phyloP scores from a whole-genome alignment of 2,113 vertebrate species.

The Rhea pennata region DNA sequence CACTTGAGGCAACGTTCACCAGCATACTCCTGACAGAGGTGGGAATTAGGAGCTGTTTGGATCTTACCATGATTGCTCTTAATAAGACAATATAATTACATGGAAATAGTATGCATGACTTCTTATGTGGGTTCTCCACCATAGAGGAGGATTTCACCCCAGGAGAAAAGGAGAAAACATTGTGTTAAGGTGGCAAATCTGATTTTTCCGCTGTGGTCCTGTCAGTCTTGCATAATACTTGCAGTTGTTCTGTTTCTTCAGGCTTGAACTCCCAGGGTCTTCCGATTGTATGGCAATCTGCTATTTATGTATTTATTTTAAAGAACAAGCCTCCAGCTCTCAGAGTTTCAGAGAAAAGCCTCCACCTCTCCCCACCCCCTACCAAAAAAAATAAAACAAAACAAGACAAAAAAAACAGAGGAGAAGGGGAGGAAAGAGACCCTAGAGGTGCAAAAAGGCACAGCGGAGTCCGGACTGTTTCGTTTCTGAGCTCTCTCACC shows the following conservation, averaged over 20 bases:
- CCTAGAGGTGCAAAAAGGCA: background rate
- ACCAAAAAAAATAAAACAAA: background rate
- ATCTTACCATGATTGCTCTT: background rate
- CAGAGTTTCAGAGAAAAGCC: background rate
- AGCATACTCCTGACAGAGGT: background rate
- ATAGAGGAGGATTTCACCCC: background rate
- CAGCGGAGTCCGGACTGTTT: background rate
- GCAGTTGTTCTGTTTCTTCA: background rate
- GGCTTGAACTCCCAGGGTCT: background rate
- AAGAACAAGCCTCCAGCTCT: background rate
- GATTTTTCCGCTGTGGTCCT: background rate
- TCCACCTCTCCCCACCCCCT: background rate
- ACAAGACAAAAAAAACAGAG: too few relatives aligned
- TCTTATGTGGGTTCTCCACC: background rate
- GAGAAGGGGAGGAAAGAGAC: background rate
- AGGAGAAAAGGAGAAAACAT: background rate
- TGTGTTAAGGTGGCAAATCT: background rate
- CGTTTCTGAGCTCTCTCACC: background rate
- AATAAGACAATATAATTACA: background rate
- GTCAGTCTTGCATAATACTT: background rate
- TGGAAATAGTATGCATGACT: background rate
- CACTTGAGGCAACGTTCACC: background rate
- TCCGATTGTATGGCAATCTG: background rate
- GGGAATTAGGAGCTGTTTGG: background rate
- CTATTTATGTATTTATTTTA: background rate